Evolutionary conservation across 2,888 invertebrate species (phyloP).

Genomic region (Electrophaes corylata): DNA sequence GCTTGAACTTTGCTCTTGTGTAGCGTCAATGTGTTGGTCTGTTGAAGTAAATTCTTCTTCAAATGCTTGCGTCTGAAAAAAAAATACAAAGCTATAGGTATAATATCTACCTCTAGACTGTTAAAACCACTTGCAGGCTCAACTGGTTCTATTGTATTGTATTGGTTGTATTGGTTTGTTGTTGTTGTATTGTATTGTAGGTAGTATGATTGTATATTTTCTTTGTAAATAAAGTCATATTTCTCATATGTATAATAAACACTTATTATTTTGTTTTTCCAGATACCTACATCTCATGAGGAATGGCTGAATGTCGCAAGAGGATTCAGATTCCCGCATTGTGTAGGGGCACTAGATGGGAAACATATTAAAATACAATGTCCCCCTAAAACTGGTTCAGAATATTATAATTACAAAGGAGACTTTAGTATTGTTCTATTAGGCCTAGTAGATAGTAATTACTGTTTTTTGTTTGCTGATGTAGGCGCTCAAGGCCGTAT

Average conservation of each 20-base stretch:
- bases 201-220: conserved; percentile 9
- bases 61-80: conserved; percentile 21
- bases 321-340: neutral
- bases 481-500: neutral
- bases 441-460: neutral
- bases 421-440: neutral
- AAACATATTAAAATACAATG: neutral
- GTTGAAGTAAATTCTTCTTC: conserved; percentile 18
- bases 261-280: conserved; percentile 5
- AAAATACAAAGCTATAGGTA: conserved; percentile 10
- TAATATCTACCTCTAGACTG: no score
- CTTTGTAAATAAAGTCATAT: conserved; percentile 10
- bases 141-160: no score
- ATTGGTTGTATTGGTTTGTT: no score
- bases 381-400: neutral
- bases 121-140: no score
- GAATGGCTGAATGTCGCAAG: neutral
- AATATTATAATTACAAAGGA: neutral
- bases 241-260: conserved; percentile 6
- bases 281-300: neutral
- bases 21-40: conserved; percentile 25
- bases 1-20: conserved; percentile 20
- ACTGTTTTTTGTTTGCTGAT: conserved; percentile 2
- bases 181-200: no score
- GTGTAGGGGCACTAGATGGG: neutral